Evolutionary conservation across 2,888 invertebrate genomes (phyloP), one percentile per base, ranked within the genome.

Genomic region (Chrysopilus asiliformis): DNA sequence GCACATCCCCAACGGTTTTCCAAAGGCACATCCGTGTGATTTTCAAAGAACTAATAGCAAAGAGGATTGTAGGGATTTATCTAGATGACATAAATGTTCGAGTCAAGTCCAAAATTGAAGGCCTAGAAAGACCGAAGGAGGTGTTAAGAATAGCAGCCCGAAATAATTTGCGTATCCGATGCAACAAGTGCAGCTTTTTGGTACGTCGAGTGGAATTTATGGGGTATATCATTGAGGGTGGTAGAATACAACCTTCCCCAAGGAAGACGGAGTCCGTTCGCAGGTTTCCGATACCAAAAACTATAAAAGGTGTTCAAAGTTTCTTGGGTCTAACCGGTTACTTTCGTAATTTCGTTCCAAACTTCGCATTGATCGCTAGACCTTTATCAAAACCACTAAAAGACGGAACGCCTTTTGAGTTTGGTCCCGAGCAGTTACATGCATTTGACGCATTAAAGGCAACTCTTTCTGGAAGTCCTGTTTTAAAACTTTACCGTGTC

Each of bases 241-340:
- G 50, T 1, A 13, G 19, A 18, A 27, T 35, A 4, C 13, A 24
- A 20, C 55, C 55, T 4, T 45, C 49, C 3, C 35, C 39, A 2
- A 32, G 31, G 10, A 58, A 58, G 36, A 44, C 47, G 2, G 18
- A 45, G 15, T 48, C 51, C 7, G 49, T 56, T 2, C 32, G 38
- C 18, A 38, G 41, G 2, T 54, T 53, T 44, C 52, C 53, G 10
- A 40, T n/a, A n/a, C n/a, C n/a, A n/a, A n/a, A n/a, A n/a, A n/a
- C n/a, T n/a, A n/a, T n/a, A n/a, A n/a, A n/a, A 28, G 42, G 53
- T 17, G 29, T 56, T 2, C 50, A 52, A 38, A 48, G 50, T 30
- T 56, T 57, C 40, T 37, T 58, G 9, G 54, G 55, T 4, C 31
- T 58, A 5, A 52, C 54, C 1, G 51, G 51, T 16, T 55, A 55